Percentiles rank a stretch among this genome's conserved stretches.
These are phyloP conservation scores for Eclectus roratus DNA, from an alignment of 2,113 vertebrate genomes.

Conservation along the genomic window DNA sequence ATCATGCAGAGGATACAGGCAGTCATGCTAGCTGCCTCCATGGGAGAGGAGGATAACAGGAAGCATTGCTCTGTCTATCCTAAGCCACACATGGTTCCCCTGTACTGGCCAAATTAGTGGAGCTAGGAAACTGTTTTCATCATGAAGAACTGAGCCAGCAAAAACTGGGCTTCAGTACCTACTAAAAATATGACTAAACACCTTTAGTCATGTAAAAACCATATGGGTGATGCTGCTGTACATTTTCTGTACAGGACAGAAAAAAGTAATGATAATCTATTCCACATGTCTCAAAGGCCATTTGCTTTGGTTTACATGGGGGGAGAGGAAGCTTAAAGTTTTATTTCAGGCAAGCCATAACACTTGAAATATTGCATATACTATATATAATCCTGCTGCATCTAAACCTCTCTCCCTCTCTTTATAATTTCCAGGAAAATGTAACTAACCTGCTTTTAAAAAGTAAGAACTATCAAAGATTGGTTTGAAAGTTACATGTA, in stretches of 20 bases:
- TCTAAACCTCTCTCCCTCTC: neutral
- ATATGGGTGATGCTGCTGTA: neutral
- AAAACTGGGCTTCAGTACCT: neutral
- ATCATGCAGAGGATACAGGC: neutral
- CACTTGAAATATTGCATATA: neutral
- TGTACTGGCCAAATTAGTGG: neutral
- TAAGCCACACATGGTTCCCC: neutral
- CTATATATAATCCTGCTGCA: neutral
- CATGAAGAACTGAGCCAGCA: constrained; percentile 28
- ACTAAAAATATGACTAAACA: constrained; percentile 50
- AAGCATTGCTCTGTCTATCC: neutral
- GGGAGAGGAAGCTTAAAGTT: neutral
- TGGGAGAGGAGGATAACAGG: neutral
- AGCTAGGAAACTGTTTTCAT: constrained; percentile 8
- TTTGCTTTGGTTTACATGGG: neutral
- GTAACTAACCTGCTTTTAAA: neutral
- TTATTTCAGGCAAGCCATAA: neutral
- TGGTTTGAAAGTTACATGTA: neutral
- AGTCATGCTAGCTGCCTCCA: rapidly evolving
- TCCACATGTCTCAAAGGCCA: constrained; percentile 1
- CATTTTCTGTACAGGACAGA: neutral
- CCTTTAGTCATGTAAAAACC: constrained; percentile 24
- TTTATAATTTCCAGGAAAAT: neutral
- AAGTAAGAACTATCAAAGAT: neutral
- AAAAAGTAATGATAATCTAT: neutral